Conservation (phyloP, 2,888 invertebrate species). For the Lypha dubia region DNA sequence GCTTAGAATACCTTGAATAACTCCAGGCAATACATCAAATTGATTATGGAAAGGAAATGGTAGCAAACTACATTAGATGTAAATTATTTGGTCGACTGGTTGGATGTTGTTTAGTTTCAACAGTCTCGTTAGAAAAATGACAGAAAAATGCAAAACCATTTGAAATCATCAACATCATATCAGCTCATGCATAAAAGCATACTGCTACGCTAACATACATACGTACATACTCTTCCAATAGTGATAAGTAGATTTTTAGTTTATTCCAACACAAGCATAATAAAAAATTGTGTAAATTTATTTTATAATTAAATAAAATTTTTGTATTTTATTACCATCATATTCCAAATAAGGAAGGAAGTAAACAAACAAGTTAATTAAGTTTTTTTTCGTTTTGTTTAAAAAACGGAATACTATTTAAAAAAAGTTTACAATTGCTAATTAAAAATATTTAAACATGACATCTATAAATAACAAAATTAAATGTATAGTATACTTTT, state of each 20-base stretch:
- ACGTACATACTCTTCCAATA: neutral
- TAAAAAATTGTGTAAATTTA: constrained; percentile 46
- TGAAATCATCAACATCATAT: constrained; percentile 15
- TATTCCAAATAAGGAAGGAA: constrained; percentile 44
- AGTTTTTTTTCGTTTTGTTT: constrained; percentile 2
- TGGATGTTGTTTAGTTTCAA: constrained; percentile 20
- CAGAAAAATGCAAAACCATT: constrained; percentile 43
- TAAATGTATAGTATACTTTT: constrained; percentile 38
- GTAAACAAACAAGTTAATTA: constrained; percentile 40
- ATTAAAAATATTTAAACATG: constrained; percentile 19
- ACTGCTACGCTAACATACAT: neutral
- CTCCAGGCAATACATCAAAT: constrained; percentile 61
- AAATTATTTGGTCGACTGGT: constrained; percentile 47
- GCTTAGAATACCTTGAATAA: constrained; percentile 38
- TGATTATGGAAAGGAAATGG: constrained; percentile 65
- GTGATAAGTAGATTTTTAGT: constrained; percentile 46
- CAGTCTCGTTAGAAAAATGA: constrained; percentile 7
- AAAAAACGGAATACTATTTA: neutral
- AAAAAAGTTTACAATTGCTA: constrained; percentile 20
- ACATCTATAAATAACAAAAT: neutral
- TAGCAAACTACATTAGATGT: constrained; percentile 56
- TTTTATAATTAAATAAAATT: constrained; percentile 55
- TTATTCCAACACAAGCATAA: constrained; percentile 12
- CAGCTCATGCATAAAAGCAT: too few species aligned
- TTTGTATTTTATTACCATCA: neutral